Conservation (phyloP, 1,140 invertebrate species). For the Chlorops oryzae region DNA sequence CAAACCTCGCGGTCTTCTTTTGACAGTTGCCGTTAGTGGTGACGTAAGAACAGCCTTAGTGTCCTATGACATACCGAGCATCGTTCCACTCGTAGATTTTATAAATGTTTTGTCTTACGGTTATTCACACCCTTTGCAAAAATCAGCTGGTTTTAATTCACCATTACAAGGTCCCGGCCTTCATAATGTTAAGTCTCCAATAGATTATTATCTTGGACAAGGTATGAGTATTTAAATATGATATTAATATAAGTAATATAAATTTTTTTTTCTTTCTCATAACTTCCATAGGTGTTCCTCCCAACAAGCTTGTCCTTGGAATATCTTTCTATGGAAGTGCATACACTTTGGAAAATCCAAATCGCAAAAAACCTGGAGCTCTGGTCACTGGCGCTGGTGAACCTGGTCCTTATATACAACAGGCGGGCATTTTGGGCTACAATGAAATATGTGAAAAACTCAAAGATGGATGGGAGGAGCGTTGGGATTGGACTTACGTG, state of each 20-base stretch:
- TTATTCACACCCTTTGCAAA: conserved; percentile 53
- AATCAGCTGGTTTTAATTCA: conserved; percentile 54
- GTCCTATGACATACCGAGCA: conserved; percentile 56
- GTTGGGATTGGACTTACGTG: conserved; percentile 20
- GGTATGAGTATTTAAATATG: conserved; percentile 49
- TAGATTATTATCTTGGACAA: conserved; percentile 43
- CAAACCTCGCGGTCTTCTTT: conserved; percentile 49
- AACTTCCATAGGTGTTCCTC: conserved; percentile 45
- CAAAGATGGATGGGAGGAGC: conserved; percentile 27
- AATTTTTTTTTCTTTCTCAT: conserved; percentile 36
- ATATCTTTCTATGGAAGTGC: conserved; percentile 63
- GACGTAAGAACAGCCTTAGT: conserved; percentile 48
- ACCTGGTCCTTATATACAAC: conserved; percentile 62
- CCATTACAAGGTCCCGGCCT: too few species aligned
- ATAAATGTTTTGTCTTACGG: conserved; percentile 69
- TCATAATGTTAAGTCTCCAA: conserved; percentile 39
- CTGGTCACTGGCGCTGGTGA: conserved; percentile 52
- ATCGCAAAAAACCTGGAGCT: conserved; percentile 51
- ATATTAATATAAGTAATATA: not conserved
- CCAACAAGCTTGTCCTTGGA: conserved; percentile 59
- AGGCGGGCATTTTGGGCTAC: conserved; percentile 67
- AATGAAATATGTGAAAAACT: conserved; percentile 61
- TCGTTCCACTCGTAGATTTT: conserved; percentile 54
- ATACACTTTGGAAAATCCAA: conserved; percentile 54
- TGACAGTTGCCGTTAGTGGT: conserved; percentile 60